Evolutionary conservation across 2,113 vertebrate genomes (phyloP).

Genomic region (Melanocharis versteri): DNA sequence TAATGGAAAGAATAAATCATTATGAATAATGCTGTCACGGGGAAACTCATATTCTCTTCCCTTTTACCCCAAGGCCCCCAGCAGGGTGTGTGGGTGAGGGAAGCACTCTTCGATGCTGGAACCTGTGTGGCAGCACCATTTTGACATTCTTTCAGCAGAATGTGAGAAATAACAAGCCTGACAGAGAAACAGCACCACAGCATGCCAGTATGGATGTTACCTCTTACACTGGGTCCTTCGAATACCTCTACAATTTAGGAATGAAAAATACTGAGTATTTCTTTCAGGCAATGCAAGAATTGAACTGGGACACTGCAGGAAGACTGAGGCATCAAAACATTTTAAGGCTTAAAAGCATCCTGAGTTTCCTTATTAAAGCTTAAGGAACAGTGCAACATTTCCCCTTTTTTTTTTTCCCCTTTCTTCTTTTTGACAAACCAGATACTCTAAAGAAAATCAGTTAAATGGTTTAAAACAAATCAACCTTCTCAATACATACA

Average conservation of each 20-base stretch:
- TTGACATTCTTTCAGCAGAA: background rate
- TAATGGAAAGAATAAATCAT: slow-evolving; percentile 42
- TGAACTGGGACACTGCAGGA: background rate
- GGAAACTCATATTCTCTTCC: background rate
- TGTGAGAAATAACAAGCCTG: background rate
- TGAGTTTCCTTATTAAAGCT: background rate
- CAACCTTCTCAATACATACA: background rate
- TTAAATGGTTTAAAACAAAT: background rate
- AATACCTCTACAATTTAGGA: background rate
- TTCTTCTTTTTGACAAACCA: background rate
- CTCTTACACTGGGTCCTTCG: background rate
- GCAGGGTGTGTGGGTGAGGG: background rate
- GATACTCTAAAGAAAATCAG: background rate
- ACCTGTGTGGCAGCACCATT: background rate
- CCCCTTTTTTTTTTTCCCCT: no score
- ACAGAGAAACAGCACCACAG: background rate
- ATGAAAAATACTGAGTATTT: background rate
- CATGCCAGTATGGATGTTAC: background rate
- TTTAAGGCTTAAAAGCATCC: background rate
- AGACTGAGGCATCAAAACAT: background rate
- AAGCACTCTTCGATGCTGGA: background rate
- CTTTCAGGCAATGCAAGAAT: background rate
- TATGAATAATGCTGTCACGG: slow-evolving; percentile 19
- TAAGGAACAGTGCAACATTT: background rate
- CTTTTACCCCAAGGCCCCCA: background rate